Evolutionary conservation across 2,113 vertebrate species (phyloP).

Genomic region (Chaenocephalus aceratus): DNA sequence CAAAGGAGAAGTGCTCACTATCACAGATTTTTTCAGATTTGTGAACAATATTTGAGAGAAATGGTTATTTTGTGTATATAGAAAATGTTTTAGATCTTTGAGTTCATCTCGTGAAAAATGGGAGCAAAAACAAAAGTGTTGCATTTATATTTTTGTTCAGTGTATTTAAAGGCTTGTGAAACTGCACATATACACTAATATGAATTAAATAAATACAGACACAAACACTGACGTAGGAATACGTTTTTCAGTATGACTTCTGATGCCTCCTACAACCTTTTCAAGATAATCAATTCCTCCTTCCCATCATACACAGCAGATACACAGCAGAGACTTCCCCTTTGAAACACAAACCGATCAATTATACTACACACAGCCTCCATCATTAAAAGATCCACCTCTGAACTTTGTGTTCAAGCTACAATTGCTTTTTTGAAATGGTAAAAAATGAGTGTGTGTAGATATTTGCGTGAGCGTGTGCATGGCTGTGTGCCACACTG

Average conservation of each 20-base stretch:
- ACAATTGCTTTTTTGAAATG: constrained; percentile 55
- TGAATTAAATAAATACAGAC: constrained; percentile 7
- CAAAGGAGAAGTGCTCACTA: too few species aligned
- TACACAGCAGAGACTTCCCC: constrained; percentile 32
- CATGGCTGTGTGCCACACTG: constrained; percentile 29
- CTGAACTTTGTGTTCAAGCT: constrained; percentile 51
- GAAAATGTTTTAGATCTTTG: too few species aligned
- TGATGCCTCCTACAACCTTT: constrained; percentile 49
- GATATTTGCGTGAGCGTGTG: constrained; percentile 29
- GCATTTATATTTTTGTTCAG: too few species aligned
- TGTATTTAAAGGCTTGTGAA: constrained; percentile 15
- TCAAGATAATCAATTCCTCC: constrained; percentile 64
- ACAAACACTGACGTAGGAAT: constrained; percentile 7
- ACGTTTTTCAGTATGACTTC: constrained; percentile 31
- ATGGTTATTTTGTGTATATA: too few species aligned
- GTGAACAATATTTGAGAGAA: too few species aligned
- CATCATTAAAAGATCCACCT: constrained; percentile 57
- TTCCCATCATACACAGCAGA: constrained; percentile 35
- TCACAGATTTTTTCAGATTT: too few species aligned
- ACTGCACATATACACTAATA: background rate
- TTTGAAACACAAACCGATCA: constrained; percentile 53
- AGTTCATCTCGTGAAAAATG: too few species aligned
- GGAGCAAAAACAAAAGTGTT: too few species aligned
- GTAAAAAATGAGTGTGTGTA: constrained; percentile 14
- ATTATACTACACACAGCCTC: constrained; percentile 54